Percentiles rank a stretch among this genome's conserved stretches.
These are phyloP conservation scores for Antrozous pallidus DNA, from an alignment of 2,797 vertebrate genomes.

Conservation along the genomic window DNA sequence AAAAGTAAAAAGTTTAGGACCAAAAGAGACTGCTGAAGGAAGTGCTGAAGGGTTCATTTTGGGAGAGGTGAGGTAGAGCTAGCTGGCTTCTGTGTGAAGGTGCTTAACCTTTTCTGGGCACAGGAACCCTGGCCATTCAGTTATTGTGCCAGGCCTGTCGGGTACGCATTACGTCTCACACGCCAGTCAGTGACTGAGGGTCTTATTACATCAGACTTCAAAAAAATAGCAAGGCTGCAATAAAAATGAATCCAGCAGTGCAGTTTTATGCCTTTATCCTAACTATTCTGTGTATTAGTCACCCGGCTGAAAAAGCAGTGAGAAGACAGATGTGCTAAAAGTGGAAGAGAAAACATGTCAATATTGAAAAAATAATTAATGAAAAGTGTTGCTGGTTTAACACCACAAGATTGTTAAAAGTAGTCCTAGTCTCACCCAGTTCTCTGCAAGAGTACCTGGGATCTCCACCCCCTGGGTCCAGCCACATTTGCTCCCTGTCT, in stretches of 20 bases:
- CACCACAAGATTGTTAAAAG: not conserved
- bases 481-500: not conserved
- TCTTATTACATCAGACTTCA: constrained; percentile 53
- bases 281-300: constrained; percentile 28
- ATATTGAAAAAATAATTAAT: constrained; percentile 38
- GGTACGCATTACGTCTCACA: constrained; percentile 25
- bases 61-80: not conserved
- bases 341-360: constrained; percentile 47
- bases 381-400: constrained; percentile 12
- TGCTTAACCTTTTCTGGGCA: constrained; percentile 28
- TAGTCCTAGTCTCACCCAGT: not conserved
- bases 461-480: not conserved
- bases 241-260: constrained; percentile 57
- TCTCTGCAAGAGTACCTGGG: not conserved
- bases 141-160: constrained; percentile 5
- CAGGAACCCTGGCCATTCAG: not conserved
- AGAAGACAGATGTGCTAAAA: constrained; percentile 11
- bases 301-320: not conserved
- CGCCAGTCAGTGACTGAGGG: constrained; percentile 52
- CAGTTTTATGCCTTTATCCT: constrained; percentile 21
- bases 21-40: not conserved
- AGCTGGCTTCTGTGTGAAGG: not conserved
- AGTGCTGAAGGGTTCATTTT: not conserved
- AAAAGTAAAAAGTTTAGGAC: not conserved
- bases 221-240: constrained; percentile 69